Base-by-base conservation (phyloP, 2,888 invertebrate species). In the Spicauda simplicius region DNA sequence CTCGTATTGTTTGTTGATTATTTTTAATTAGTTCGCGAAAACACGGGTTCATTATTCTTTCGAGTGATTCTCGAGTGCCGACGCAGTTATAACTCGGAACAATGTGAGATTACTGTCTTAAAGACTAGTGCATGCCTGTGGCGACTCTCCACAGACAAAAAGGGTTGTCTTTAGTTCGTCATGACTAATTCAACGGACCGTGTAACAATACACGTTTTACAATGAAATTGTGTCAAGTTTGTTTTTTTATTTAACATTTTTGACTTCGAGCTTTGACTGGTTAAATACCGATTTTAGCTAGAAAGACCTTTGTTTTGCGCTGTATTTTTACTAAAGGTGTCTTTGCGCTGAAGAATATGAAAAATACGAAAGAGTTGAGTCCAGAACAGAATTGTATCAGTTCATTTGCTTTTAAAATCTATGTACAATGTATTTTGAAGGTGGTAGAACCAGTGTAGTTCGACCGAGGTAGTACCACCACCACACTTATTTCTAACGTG, bases 141-240 rank as follows among this genome's bases (percentile, higher is more conserved):
- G 78, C 77, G 55, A 64, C 68, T 71, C 75, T 71, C 72, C 70
- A 73, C 68, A 61, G 54, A 75, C 74, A 76, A 74, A 75, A 74
- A 76, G 74, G 68, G 69, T 63, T 72, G 77, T 77, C 77, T 78
- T 78, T 77, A 77, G 74, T 76, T 75, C 77, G 73, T 77, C 75
- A 76, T 79, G 75, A 77, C 73, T 78, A 77, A 77, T 79, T 77
- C 77, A 69, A 69, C 72, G 72, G 71, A 72, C 71, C 72, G 72
- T 73, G 69, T 72, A 73, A 79, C 79, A 78, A 79, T 77, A 73
- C 75, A 68, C 72, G 77, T 73, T 78, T 76, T 70, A 77, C 72
- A 73, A 71, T 73, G 72, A 78, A 78, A 77, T 77, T 78, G 78
- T 78, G 78, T 78, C 78, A 78, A 78, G 78, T 62, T 67, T 50